Evolutionary conservation across 2,113 vertebrate genomes (phyloP), one percentile per base, ranked within the genome.

Genomic region (Rattus rattus): DNA sequence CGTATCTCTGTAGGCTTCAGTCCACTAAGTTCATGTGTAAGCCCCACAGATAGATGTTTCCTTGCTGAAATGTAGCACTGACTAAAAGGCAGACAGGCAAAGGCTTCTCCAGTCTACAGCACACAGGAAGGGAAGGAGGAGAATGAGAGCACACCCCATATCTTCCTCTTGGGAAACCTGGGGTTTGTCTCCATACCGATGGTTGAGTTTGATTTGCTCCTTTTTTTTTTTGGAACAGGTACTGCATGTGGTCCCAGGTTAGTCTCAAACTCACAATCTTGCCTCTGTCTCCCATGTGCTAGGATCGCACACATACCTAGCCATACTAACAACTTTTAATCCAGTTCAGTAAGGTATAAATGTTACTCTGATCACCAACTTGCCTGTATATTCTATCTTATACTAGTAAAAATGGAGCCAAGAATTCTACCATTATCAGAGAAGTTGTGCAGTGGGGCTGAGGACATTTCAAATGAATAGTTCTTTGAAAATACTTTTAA

Each of bases 391-490:
- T 49, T 87, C 28, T 92, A 72, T 80, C 6, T 90, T 87, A 26
- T 63, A 54, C 61, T 69, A 56, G 1, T 52, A 73, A 77, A 91
- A 96, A 56, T 75, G 16, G 94, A 14, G n/a, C 47, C 49, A 92
- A 88, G 84, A 97, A 92, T 67, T 24, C 7, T 88, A 59, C 43
- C 30, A 80, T 72, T 88, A 88, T 11, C 79, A 90, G 52, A 92
- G 59, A 90, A 90, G 54, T 39, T 88, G 19, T 59, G 69, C 65
- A 8, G 26, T 61, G 12, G 22, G 5, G 33, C 3, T 88, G 63
- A 93, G 95, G 91, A 80, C 24, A 90, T 84, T 89, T 80, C 19
- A 95, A 76, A 9, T 22, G 12, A 92, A 86, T 59, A 93, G 10
- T 92, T 3, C 86, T 36, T 77, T 75, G 86, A 94, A 93, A 86